Evolutionary conservation across 2,797 vertebrate genomes (phyloP).

Genomic region (Ctenosaura bakeri): DNA sequence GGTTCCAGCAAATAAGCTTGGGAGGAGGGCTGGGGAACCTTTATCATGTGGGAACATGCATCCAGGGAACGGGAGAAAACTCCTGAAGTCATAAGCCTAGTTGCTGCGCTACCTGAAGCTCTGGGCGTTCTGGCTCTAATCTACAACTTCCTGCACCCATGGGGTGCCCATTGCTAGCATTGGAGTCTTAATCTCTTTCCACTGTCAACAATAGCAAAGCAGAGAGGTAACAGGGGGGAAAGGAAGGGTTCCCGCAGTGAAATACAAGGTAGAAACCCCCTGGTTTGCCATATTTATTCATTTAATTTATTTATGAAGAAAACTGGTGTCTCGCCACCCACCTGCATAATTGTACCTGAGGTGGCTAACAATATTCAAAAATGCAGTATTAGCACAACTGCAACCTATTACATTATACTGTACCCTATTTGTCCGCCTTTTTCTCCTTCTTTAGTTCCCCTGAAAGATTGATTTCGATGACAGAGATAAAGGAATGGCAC

Average conservation of each 20-base stretch:
- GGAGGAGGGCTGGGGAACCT: rapidly evolving
- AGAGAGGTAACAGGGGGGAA: not conserved
- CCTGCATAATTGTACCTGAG: not conserved
- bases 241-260: too few relatives aligned
- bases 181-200: not conserved
- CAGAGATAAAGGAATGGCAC: too few relatives aligned
- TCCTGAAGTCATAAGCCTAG: not conserved
- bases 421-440: not conserved
- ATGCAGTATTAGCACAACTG: not conserved
- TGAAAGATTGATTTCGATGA: not conserved
- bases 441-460: not conserved
- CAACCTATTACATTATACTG: not conserved
- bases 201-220: not conserved
- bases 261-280: not conserved
- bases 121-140: not conserved
- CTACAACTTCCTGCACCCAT: not conserved
- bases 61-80: not conserved
- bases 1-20: not conserved
- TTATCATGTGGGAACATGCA: not conserved
- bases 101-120: not conserved
- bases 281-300: not conserved
- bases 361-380: not conserved
- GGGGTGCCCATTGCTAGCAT: not conserved
- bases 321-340: not conserved
- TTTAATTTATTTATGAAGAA: not conserved